Percentiles rank a stretch among this genome's conserved stretches.
Evolutionary conservation across 2,113 vertebrate genomes (phyloP).

Genomic region (Scatophagus argus): DNA sequence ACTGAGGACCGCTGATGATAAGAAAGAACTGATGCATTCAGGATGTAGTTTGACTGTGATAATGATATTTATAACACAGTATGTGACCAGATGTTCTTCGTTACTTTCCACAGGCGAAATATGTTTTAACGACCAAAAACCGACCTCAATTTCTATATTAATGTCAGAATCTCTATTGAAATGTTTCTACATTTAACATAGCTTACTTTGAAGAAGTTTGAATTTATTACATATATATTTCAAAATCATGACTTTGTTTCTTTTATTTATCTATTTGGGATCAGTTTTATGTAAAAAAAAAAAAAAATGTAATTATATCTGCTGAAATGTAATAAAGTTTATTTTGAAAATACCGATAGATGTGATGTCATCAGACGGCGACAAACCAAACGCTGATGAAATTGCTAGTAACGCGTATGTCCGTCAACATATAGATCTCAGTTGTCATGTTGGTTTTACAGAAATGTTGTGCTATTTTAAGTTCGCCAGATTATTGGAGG

Average conservation of each 20-base stretch:
- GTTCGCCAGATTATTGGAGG: background rate
- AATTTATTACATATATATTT: background rate
- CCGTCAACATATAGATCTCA: background rate
- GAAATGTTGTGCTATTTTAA: background rate
- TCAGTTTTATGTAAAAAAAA: background rate
- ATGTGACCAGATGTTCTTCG: no score
- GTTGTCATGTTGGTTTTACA: background rate
- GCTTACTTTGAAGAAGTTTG: no score
- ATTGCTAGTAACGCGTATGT: background rate
- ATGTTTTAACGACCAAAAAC: no score
- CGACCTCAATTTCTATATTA: no score
- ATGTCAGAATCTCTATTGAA: no score
- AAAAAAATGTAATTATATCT: background rate
- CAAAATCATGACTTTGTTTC: background rate
- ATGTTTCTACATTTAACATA: no score
- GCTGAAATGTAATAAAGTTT: constrained; percentile 12
- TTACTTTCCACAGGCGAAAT: no score
- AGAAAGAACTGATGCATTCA: no score
- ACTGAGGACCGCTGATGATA: no score
- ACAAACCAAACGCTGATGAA: constrained; percentile 33
- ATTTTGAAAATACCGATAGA: constrained; percentile 10
- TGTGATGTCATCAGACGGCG: constrained; percentile 64
- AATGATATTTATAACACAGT: no score
- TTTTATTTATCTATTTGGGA: background rate
- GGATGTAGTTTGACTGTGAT: no score